Conservation (phyloP, 2,797 vertebrate species). For the Antennarius maculatus region DNA sequence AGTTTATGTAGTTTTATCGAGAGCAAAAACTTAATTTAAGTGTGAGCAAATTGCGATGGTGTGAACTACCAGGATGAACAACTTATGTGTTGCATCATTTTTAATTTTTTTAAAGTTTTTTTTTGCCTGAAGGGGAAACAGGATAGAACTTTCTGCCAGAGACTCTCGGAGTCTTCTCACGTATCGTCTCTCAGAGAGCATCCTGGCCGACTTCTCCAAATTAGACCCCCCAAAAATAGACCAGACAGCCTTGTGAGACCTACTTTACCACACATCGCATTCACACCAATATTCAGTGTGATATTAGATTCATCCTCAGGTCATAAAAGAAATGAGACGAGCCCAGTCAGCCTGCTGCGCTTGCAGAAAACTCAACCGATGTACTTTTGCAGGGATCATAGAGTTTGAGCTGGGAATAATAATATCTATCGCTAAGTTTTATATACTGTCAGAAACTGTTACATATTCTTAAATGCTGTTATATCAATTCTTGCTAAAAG, state of each 20-base stretch:
- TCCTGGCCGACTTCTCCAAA: conserved; percentile 26
- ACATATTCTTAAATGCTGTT: background rate
- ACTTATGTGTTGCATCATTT: conserved; percentile 12
- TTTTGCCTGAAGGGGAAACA: conserved; percentile 22
- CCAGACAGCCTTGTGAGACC: conserved; percentile 49
- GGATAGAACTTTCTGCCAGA: conserved; percentile 35
- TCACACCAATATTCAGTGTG: conserved; percentile 48
- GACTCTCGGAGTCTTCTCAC: conserved; percentile 32
- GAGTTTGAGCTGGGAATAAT: background rate
- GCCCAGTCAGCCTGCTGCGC: background rate
- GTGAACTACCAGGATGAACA: conserved; percentile 3
- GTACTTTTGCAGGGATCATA: background rate
- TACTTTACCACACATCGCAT: conserved; percentile 39
- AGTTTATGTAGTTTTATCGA: background rate
- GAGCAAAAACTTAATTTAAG: background rate
- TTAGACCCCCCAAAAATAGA: conserved; percentile 56
- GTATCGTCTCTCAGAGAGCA: conserved; percentile 34
- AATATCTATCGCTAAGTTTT: background rate
- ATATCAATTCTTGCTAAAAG: background rate
- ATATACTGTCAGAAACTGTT: background rate
- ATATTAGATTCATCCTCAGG: conserved; percentile 45
- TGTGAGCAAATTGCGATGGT: conserved; percentile 12
- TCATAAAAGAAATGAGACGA: conserved; percentile 26
- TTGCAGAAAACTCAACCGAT: conserved; percentile 16
- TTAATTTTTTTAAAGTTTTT: conserved; percentile 2